These are phyloP conservation scores for Platorchestia sp. DNA, from an alignment of 1,140 invertebrate species.

Conservation along the genomic window DNA sequence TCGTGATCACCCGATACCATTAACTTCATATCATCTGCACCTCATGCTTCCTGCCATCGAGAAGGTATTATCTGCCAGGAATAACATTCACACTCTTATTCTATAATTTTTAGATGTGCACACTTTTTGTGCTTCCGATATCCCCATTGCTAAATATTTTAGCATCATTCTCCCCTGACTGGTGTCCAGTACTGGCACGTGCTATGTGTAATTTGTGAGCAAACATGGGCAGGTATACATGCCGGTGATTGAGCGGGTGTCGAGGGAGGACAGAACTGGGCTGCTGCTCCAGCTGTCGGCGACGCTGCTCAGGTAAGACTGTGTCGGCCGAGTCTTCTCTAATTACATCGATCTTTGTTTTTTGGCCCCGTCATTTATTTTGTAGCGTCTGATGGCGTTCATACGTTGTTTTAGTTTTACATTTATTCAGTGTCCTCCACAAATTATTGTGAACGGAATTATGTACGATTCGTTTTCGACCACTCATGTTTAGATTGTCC, in stretches of 20 bases:
- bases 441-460: too few relatives aligned
- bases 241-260: constrained; percentile 1
- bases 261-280: not conserved
- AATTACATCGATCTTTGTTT: not conserved
- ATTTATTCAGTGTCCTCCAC: not conserved
- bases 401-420: not conserved
- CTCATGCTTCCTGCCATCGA: not conserved
- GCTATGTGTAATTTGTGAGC: not conserved
- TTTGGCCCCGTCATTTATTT: not conserved
- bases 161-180: not conserved
- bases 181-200: not conserved
- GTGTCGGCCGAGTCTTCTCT: not conserved
- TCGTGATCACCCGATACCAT: too few relatives aligned
- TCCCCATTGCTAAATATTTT: not conserved
- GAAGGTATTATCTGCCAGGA: not conserved
- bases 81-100: not conserved
- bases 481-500: not conserved
- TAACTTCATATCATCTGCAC: not conserved
- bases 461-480: too few relatives aligned
- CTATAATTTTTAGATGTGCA: not conserved
- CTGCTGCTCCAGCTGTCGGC: not conserved
- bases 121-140: not conserved
- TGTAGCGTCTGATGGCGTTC: not conserved
- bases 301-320: not conserved
- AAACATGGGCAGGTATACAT: constrained; percentile 1